These are phyloP conservation scores for Sebastes taczanowskii DNA, from an alignment of 2,797 vertebrate species.

Conservation along the genomic window DNA sequence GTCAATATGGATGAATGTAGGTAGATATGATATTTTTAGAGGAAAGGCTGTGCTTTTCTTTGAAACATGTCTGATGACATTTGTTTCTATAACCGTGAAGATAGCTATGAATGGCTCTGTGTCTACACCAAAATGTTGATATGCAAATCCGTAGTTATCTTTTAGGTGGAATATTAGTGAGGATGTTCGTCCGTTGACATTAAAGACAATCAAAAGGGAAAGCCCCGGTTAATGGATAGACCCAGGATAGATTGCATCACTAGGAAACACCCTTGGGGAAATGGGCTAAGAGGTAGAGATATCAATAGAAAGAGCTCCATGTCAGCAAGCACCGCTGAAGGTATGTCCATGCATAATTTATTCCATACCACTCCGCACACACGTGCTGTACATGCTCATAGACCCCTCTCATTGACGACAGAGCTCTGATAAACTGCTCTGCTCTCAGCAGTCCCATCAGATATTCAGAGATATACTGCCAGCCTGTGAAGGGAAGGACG, in stretches of 20 bases:
- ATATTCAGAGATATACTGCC: conserved; percentile 49
- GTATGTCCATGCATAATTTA: conserved; percentile 73
- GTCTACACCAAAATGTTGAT: background rate
- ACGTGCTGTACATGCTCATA: background rate
- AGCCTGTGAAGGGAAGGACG: conserved; percentile 25
- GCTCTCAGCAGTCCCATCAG: conserved; percentile 58
- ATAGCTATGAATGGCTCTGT: background rate
- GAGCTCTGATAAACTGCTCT: conserved; percentile 56
- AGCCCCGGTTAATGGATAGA: conserved; percentile 44
- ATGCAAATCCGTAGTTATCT: background rate
- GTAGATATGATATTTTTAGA: background rate
- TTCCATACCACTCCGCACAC: conserved; percentile 24
- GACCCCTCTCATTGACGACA: conserved; percentile 8
- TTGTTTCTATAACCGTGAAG: background rate
- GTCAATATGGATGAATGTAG: background rate
- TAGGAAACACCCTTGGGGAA: conserved; percentile 58
- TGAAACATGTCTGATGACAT: background rate
- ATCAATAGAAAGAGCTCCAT: conserved; percentile 64
- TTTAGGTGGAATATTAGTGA: conserved; percentile 10
- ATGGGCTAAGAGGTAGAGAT: conserved; percentile 54
- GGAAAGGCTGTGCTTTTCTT: background rate
- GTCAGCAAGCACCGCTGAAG: conserved; percentile 51
- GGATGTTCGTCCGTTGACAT: conserved; percentile 32
- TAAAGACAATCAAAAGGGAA: conserved; percentile 43
- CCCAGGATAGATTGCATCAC: conserved; percentile 60